Evolutionary conservation across 2,888 invertebrate genomes (phyloP), one percentile per base, ranked within the genome.

Genomic region (Crossocerus cetratus): DNA sequence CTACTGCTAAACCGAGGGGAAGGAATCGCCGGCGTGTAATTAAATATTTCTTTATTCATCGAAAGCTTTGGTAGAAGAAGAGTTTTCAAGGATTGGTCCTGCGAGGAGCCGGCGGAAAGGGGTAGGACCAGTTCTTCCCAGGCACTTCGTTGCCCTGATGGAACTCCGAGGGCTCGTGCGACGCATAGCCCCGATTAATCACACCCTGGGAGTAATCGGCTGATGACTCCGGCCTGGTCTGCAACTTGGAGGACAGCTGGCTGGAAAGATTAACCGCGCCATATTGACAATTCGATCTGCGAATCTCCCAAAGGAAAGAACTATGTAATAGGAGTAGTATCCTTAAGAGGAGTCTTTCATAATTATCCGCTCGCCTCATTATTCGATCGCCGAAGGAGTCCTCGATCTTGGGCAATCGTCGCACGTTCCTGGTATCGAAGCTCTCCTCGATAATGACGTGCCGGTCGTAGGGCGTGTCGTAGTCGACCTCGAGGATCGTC

Each of bases 381-480:
- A 89, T 87, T 44, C 86, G 85, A 69, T 89, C 88, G 53, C 86
- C 86, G 18, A 88, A 85, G 4, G 86, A 85, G 66, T 90, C 88
- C 42, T 88, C 88, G 13, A 84, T 87, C 71, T 84, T 89, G 8
- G 86, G 84, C 57, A 88, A 82, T 78, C 88, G 88, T 59, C 85
- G 83, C 45, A 83, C 81, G 69, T 90, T 89, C 55, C 85, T 92
- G 69, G 93, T 94, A 84, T 94, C 94, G 84, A 94, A 93, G 82
- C 97, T 97, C 90, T 97, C 97, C 84, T 97, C 97, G 75, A 97
- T 95, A 69, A 97, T 96, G 73, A 97, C 96, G 90, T 97, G 97
- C 57, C 97, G 92, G 90, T 97, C 97, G 88, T 97, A 98, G 0
- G 98, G 98, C 16, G 98, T 98, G 89, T 97, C 98, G 89, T 97